Evolutionary conservation across 2,797 vertebrate species (phyloP).

Genomic region (Tarsius wallacei): DNA sequence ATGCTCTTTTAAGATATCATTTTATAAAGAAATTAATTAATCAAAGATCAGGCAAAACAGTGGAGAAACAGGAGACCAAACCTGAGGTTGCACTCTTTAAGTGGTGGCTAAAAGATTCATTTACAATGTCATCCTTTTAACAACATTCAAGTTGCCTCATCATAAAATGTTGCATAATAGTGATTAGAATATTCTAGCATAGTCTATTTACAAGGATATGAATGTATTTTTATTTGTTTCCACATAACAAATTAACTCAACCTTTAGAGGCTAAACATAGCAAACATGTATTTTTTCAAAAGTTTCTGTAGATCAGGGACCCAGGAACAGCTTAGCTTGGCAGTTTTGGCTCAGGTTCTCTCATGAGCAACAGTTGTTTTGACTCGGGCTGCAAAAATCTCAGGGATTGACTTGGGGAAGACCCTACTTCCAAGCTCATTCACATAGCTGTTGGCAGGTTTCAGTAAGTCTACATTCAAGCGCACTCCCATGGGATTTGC

Average conservation of each 20-base stretch:
- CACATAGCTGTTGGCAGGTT: background rate
- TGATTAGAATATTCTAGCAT: background rate
- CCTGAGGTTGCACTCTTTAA: background rate
- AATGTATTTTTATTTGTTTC: slow-evolving; percentile 13
- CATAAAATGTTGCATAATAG: background rate
- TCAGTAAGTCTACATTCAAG: slow-evolving; percentile 38
- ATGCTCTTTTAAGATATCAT: background rate
- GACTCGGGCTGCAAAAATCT: background rate
- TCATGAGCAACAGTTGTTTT: background rate
- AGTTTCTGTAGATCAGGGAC: background rate
- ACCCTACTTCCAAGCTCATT: background rate
- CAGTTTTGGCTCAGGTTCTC: background rate
- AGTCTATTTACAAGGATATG: background rate
- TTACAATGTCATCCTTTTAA: slow-evolving; percentile 12
- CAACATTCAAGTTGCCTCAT: slow-evolving; percentile 10
- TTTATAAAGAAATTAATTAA: slow-evolving; percentile 33
- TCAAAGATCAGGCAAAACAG: background rate
- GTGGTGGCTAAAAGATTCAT: background rate
- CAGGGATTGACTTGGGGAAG: background rate
- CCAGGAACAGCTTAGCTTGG: background rate
- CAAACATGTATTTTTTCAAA: slow-evolving; percentile 19
- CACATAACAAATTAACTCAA: slow-evolving; percentile 30
- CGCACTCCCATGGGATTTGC: background rate
- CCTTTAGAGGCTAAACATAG: slow-evolving; percentile 42
- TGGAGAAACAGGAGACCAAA: background rate